Evolutionary conservation across 2,797 vertebrate genomes (phyloP), one percentile per base, ranked within the genome.

Genomic region (Malurus leucopterus): DNA sequence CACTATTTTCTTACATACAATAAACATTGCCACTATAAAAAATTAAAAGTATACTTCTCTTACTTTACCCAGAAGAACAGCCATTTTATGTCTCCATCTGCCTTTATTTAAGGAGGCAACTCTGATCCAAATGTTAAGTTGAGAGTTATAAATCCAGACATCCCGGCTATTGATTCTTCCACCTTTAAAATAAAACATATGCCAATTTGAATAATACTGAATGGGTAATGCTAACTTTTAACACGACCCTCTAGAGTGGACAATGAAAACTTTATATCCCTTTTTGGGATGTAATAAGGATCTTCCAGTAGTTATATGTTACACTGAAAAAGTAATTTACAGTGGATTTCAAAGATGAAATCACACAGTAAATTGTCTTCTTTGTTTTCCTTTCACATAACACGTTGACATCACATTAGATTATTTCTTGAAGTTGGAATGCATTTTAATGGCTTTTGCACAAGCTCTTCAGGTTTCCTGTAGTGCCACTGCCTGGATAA

Each of bases 131-230:
- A 99, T 98, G 95, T 99, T 99, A 93, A 99, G 98, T 93, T 99
- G 99, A 23, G 99, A 99, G 97, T 99, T 99, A 94, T 99, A 99
- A 98, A 99, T 99, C 99, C 99, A 99, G 88, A 99, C 99, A 87
- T 99, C 99, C 61, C 99, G 98, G 96, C 99, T 98, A 95, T 99
- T 99, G 95, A 99, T 99, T 92, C 99, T 99, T 89, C 99, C 99
- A 77, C 99, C 99, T 99, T 95, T 75, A 96, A 94, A 90, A 91
- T 68, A 84, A 91, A 53, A 72, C 44, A 57, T 4, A 65, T 10
- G 24, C 36, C 26, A 21, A 47, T 57, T 0, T 64, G 59, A 91
- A 12, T 40, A 79, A 76, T 34, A 74, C 2, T 57, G n/a, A 73
- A 50, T 8, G 21, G 53, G 17, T 54, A 62, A 55, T 8, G 9